Base-by-base conservation (phyloP, 2,888 invertebrate species). In the Epistrophe grossulariae region DNA sequence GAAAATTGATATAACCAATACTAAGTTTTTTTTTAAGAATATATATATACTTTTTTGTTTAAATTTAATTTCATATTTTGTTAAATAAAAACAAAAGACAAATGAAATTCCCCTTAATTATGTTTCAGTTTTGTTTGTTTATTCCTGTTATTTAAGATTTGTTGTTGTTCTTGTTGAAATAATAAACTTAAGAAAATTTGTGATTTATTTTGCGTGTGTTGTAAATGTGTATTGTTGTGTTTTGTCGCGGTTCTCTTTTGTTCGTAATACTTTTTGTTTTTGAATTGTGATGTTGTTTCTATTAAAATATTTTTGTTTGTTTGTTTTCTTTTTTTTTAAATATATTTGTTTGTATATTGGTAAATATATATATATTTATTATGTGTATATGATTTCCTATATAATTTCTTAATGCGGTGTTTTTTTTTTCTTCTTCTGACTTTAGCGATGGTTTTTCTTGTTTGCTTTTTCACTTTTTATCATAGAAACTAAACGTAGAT, bases 1-100 rank as follows among this genome's bases (percentile, higher is more conserved):
- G 92, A 92, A 92, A 92, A 91, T 91, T 90, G 90, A 92, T 91
- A 88, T 89, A 88, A 88, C 90, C 91, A 91, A 90, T 90, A 89
- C 88, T 90, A 91, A 91, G 62, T 82, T 89, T 90, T 90, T 35
- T 40, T 90, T 90, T 48, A 89, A 82, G 91, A 91, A 91, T 90
- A 91, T 88, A 84, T 84, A 79, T 79, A 62, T 81, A 66, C 79
- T 76, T 81, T 77, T 71, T 81, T 71, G 35, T 13, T 84, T 80
- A 62, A 55, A 45, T 17, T 84, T 80, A 68, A 45, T 59, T 68
- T 55, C 43, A 62, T 62, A 59, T 60, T 68, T 19, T 76, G 59
- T 76, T 52, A 52, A 68, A 50, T 57, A 40, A 80, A 71, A 31
- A 76, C 31, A 72, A 84, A 80, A 74, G n/a, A 48, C 78, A 83